Conservation (phyloP, 2,888 invertebrate genomes). For the Heliothis peltigera region DNA sequence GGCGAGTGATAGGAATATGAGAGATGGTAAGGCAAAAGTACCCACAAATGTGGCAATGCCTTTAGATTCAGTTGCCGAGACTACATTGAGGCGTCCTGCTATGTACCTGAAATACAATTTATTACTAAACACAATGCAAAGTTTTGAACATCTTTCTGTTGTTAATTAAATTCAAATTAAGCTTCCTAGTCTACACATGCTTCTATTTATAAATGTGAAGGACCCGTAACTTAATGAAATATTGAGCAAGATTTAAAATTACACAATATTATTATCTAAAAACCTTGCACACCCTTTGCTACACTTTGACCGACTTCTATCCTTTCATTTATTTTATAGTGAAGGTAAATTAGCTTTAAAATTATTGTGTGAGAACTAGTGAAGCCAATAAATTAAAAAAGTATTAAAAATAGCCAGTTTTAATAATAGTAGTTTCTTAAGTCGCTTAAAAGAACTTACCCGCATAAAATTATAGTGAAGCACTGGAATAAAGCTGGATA, state of each 20-base stretch:
- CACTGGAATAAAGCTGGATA: slow-evolving; percentile 97
- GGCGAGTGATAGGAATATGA: slow-evolving; percentile 97
- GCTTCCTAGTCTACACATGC: background rate
- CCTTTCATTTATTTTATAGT: too few relatives aligned
- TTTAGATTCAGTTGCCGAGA: slow-evolving; percentile 95
- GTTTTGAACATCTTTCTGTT: background rate
- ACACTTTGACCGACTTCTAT: too few relatives aligned
- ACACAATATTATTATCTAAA: background rate
- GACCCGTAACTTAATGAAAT: background rate
- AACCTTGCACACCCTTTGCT: too few relatives aligned
- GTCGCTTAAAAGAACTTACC: slow-evolving; percentile 89
- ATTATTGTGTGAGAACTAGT: background rate
- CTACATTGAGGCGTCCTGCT: slow-evolving; percentile 95
- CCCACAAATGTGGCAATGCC: slow-evolving; percentile 98
- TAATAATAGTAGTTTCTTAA: background rate
- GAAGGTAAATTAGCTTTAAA: too few relatives aligned
- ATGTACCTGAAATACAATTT: slow-evolving; percentile 91
- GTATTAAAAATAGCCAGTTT: too few relatives aligned
- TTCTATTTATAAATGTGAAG: background rate
- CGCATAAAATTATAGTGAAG: slow-evolving; percentile 96
- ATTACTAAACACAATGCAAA: background rate
- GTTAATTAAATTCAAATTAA: background rate
- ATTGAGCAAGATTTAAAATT: background rate
- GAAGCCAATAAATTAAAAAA: background rate
- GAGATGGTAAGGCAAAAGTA: slow-evolving; percentile 97